Evolutionary conservation across 2,113 vertebrate genomes (phyloP).

Genomic region (Pomatorhinus ruficollis): DNA sequence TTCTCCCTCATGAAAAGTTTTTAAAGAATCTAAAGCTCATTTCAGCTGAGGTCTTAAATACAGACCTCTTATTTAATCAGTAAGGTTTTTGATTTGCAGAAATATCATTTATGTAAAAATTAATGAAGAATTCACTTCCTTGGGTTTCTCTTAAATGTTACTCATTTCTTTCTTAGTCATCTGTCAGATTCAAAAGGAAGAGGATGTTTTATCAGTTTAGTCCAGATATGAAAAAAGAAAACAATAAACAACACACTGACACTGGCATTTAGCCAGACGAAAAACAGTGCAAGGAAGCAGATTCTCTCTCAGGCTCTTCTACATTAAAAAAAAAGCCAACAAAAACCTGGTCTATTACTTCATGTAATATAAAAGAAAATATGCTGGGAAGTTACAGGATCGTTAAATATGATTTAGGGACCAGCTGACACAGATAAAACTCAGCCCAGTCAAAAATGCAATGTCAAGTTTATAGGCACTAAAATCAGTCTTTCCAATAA

Average conservation of each 20-base stretch:
- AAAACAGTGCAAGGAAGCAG: constrained; percentile 20
- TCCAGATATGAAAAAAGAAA: constrained; percentile 40
- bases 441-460: not conserved
- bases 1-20: not conserved
- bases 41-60: not conserved
- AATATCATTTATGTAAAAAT: not conserved
- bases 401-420: not conserved
- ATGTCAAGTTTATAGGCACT: not conserved
- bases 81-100: not conserved
- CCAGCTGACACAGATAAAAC: not conserved
- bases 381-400: not conserved
- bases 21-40: not conserved
- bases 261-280: constrained; percentile 24
- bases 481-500: not conserved
- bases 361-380: not conserved
- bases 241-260: constrained; percentile 43
- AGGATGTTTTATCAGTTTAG: constrained; percentile 64
- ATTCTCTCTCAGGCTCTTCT: not conserved
- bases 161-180: not conserved
- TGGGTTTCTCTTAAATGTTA: not conserved
- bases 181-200: constrained; percentile 46
- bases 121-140: not conserved
- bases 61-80: not conserved
- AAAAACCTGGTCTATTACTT: not conserved
- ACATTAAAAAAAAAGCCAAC: not conserved